Evolutionary conservation across 2,113 vertebrate genomes (phyloP).

Genomic region (Emydura subglobosa): DNA sequence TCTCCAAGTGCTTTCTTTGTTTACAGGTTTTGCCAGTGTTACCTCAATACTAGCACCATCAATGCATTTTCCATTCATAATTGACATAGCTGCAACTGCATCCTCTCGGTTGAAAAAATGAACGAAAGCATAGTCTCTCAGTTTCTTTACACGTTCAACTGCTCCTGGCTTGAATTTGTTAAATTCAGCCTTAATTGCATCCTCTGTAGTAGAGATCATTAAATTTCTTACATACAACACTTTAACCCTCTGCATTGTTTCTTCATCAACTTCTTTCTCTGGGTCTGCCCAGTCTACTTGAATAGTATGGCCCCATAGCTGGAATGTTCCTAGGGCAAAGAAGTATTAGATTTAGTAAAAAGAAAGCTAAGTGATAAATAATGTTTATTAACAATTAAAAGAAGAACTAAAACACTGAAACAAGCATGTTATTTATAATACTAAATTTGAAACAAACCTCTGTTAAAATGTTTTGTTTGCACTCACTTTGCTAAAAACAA

Average conservation of each 20-base stretch:
- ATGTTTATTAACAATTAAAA: not conserved
- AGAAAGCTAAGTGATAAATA: constrained; percentile 6
- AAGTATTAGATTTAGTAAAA: constrained; percentile 11
- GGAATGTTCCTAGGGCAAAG: constrained; percentile 85
- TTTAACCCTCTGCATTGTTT: constrained; percentile 93
- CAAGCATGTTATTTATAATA: not conserved
- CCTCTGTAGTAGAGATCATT: constrained; percentile 91
- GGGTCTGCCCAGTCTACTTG: constrained; percentile 97
- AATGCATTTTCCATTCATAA: constrained; percentile 90
- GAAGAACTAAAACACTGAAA: constrained; percentile 19
- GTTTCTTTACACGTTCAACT: constrained; percentile 95
- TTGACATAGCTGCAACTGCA: constrained; percentile 86
- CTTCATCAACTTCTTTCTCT: constrained; percentile 92
- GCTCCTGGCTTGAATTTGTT: constrained; percentile 89
- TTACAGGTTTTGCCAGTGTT: constrained; percentile 90
- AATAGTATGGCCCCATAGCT: constrained; percentile 92
- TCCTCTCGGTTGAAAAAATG: constrained; percentile 93
- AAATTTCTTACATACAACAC: constrained; percentile 96
- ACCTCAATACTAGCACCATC: constrained; percentile 92
- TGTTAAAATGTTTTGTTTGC: not conserved
- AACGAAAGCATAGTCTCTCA: constrained; percentile 94
- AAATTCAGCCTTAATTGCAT: constrained; percentile 90
- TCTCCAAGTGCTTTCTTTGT: constrained; percentile 82
- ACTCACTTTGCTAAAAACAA: not conserved
- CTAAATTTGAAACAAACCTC: not conserved